Evolutionary conservation across 2,113 vertebrate genomes (phyloP).

Genomic region (Platysternon megacephalum): DNA sequence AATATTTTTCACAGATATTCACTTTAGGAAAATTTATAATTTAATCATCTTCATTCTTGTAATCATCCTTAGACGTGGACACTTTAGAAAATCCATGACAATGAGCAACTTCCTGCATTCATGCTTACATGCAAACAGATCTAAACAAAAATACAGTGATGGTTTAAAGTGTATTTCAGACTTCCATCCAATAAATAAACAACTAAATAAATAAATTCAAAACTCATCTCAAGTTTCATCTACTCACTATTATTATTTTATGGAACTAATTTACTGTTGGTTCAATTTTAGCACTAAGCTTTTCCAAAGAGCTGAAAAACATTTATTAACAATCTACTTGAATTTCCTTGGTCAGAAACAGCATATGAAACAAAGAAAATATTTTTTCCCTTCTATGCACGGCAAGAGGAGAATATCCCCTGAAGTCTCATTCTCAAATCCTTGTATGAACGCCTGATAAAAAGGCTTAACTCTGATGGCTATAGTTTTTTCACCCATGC

Average conservation of each 20-base stretch:
- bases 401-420: conserved; percentile 2
- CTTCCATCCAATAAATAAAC: too few relatives aligned
- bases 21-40: not conserved
- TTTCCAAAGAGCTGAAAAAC: conserved; percentile 3
- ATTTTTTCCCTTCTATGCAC: not conserved
- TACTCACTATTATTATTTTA: not conserved
- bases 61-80: not conserved
- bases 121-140: not conserved
- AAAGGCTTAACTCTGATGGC: not conserved
- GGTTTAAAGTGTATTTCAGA: not conserved
- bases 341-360: not conserved
- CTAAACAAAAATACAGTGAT: not conserved
- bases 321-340: not conserved
- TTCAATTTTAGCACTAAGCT: not conserved
- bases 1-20: not conserved
- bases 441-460: conserved; percentile 43
- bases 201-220: not conserved
- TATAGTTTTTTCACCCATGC: not conserved
- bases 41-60: not conserved
- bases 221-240: not conserved
- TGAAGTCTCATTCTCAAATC: conserved; percentile 10
- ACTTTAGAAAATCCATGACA: not conserved
- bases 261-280: not conserved
- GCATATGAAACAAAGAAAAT: not conserved
- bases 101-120: not conserved